Percentiles rank a stretch among this genome's conserved stretches.
These are phyloP conservation scores for Malurus elegans DNA, from an alignment of 2,113 vertebrate species.

Conservation along the genomic window DNA sequence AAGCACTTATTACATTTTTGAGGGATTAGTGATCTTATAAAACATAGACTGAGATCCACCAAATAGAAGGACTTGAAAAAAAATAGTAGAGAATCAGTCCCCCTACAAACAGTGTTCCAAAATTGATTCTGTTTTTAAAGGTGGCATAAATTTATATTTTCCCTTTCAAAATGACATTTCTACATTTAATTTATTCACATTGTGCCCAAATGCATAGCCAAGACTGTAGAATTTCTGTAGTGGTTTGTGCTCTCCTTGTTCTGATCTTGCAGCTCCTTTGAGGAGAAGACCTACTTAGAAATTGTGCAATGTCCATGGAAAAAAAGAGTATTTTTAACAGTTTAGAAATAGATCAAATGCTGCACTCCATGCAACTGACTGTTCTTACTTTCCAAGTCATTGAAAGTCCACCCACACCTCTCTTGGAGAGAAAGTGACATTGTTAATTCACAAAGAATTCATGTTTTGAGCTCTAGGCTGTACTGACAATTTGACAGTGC, in stretches of 20 bases:
- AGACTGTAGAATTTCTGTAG: not conserved
- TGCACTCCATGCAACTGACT: not conserved
- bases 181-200: not conserved
- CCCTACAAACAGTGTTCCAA: not conserved
- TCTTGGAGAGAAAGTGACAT: conserved; percentile 3
- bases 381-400: conserved; percentile 21
- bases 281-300: conserved; percentile 16
- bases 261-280: not conserved
- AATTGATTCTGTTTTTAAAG: not conserved
- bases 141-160: not conserved
- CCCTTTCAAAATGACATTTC: not conserved
- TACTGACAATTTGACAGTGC: not conserved
- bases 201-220: not conserved
- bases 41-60: not conserved
- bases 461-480: not conserved
- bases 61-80: not conserved
- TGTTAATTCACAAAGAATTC: not conserved
- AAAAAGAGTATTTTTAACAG: conserved; percentile 21
- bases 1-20: not conserved
- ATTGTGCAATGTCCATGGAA: not conserved
- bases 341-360: conserved; percentile 47
- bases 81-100: not conserved
- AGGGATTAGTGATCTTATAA: not conserved
- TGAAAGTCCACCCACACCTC: conserved; percentile 10
- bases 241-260: not conserved